Evolutionary conservation across 2,888 invertebrate genomes (phyloP), one percentile per base, ranked within the genome.

Genomic region (Latrodectus hesperus): DNA sequence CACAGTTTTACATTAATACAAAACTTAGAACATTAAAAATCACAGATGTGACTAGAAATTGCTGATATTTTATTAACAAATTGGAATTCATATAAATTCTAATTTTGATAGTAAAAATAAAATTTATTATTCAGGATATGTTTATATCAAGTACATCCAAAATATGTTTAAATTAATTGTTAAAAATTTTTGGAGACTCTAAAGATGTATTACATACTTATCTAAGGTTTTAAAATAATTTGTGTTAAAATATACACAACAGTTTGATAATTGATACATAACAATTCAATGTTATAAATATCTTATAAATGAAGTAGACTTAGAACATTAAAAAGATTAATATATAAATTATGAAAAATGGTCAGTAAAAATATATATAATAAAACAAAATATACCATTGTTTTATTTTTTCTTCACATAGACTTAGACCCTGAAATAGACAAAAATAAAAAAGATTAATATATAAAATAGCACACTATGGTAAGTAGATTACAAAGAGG

Each of bases 401-500:
- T 17, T 49, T 10, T 12, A 82, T 87, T 68, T 87, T 82, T n/a
- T 87, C 77, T 52, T 64, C 11, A 68, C 87, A 87, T 11, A 64
- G 11, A 10, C 55, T 51, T 53, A 87, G 38, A 17, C 77, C 82
- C 87, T 87, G 17, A 52, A 81, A 86, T 17, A 38, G 76, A 67
- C 49, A 73, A 55, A n/a, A n/a, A 67, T n/a, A 68, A 8, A 60
- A 64, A 3, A 26, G 52, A 9, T 60, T 67, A 65, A 22, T 10
- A 49, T 49, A 12, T 49, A 67, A n/a, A 53, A 53, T 11, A 78
- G 14, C 17, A 22, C 14, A 51, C 17, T 10, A 26, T 22, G 52
- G 9, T 52, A 4, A 74, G 9, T 17, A 38, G 6, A 38, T 6
- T 38, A 38, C 38, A 6, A 38, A 38, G 4, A 38, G 6, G 38